Conservation (phyloP, 2,113 vertebrate genomes). For the Cacatua alba region DNA sequence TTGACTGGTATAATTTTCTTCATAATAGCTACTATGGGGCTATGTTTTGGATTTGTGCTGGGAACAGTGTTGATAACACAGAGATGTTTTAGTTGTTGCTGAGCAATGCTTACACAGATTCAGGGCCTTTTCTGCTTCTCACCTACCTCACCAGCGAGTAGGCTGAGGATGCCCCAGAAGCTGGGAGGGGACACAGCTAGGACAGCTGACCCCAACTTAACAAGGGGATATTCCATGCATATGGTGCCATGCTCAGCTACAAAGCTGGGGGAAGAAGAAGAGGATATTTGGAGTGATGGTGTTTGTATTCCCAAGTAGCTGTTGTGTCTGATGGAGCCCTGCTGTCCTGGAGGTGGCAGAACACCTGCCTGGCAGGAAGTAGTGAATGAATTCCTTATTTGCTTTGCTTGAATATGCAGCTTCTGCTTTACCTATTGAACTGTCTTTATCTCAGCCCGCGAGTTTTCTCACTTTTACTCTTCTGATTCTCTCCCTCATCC, state of each 20-base stretch:
- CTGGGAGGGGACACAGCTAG: neutral
- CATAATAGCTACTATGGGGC: neutral
- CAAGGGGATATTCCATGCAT: neutral
- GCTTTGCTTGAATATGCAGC: neutral
- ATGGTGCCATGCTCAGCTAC: neutral
- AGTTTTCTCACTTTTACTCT: neutral
- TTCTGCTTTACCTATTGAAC: neutral
- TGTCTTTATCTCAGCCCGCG: neutral
- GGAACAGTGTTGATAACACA: neutral
- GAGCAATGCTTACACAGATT: neutral
- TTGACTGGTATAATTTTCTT: neutral
- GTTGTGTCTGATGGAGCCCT: neutral
- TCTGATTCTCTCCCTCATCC: neutral
- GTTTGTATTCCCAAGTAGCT: neutral
- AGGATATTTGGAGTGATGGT: neutral
- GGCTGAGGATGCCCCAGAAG: neutral
- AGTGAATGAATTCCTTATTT: neutral
- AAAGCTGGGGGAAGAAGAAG: neutral
- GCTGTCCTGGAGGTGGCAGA: neutral
- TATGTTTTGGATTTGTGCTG: neutral
- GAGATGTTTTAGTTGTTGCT: neutral
- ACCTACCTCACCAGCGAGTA: neutral
- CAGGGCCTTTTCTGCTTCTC: neutral
- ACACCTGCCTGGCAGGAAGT: neutral
- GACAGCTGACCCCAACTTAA: neutral